Evolutionary conservation across 2,113 vertebrate species (phyloP).

Genomic region (Phrynocephalus versicolor): DNA sequence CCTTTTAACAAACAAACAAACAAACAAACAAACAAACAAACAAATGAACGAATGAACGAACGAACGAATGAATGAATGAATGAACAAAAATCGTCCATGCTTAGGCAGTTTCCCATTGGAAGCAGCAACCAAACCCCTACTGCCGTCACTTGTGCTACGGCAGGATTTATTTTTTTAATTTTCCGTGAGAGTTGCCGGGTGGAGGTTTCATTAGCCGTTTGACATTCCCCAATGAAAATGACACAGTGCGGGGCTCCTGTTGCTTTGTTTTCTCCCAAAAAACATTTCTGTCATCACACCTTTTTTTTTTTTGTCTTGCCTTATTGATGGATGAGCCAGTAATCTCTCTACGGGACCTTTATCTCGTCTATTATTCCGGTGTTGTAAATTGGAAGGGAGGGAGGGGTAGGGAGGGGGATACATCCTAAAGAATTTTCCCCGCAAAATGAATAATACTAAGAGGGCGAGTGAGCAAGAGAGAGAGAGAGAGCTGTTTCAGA

Average conservation of each 20-base stretch:
- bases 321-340: conserved; percentile 35
- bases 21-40: too few relatives aligned
- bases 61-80: too few relatives aligned
- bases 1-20: too few relatives aligned
- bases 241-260: conserved; percentile 22
- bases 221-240: conserved; percentile 30
- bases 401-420: background rate
- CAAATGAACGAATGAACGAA: too few relatives aligned
- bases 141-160: background rate
- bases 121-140: too few relatives aligned
- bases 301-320: conserved; percentile 34
- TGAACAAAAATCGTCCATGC: too few relatives aligned
- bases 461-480: too few relatives aligned
- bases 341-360: background rate
- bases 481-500: background rate
- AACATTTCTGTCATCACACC: conserved; percentile 11
- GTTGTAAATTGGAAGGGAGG: background rate
- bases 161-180: conserved; percentile 25
- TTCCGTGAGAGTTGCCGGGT: conserved; percentile 23
- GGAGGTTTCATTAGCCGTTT: conserved; percentile 42
- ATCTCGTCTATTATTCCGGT: conserved; percentile 19
- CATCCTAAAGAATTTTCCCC: background rate
- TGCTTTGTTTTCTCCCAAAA: conserved; percentile 18
- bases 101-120: too few relatives aligned
- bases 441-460: background rate